Conservation (phyloP, 1,140 invertebrate genomes). For the Ericerus pela region DNA sequence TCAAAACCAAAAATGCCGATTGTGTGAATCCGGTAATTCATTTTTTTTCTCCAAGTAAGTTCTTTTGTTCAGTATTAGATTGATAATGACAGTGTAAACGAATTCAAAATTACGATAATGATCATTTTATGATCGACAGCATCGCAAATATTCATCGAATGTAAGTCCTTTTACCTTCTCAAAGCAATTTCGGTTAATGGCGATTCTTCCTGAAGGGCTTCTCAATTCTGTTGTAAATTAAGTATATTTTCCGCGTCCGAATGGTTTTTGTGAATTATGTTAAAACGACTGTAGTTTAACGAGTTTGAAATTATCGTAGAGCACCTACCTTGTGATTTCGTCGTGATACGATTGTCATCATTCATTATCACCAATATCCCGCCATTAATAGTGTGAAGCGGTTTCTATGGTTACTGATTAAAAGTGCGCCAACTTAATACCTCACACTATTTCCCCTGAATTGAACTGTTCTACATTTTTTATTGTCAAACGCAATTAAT, state of each 20-base stretch:
- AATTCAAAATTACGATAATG: neutral
- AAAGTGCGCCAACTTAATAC: neutral
- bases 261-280: neutral
- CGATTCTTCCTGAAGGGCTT: neutral
- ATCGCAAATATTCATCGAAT: neutral
- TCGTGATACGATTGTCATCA: neutral
- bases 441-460: neutral
- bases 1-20: conserved; percentile 2
- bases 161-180: neutral
- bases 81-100: neutral
- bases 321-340: neutral
- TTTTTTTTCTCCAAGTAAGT: neutral
- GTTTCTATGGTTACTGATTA: conserved; percentile 11
- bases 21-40: neutral
- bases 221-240: neutral
- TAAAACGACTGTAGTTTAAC: neutral
- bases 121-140: neutral
- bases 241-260: neutral
- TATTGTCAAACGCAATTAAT: neutral
- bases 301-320: neutral
- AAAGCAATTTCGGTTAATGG: neutral
- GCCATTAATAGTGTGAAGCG: conserved; percentile 7
- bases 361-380: conserved; percentile 8
- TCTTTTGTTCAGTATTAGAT: neutral
- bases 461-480: neutral